These are phyloP conservation scores for Spodoptera litura DNA, from an alignment of 1,140 invertebrate species.

Conservation along the genomic window DNA sequence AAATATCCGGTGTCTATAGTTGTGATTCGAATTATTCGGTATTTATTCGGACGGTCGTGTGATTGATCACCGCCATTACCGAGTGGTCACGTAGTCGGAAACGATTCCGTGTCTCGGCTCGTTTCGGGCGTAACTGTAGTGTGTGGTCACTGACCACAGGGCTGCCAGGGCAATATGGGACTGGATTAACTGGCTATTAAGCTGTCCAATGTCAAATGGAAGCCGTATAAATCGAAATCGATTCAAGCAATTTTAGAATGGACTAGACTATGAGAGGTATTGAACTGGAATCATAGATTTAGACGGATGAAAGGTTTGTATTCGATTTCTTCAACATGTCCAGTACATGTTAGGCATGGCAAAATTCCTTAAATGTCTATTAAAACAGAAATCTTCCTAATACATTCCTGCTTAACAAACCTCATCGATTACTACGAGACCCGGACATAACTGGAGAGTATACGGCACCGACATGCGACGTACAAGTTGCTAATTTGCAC, in stretches of 20 bases:
- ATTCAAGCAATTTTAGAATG: too few relatives aligned
- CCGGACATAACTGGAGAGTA: too few relatives aligned
- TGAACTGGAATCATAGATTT: too few relatives aligned
- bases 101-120: constrained; percentile 45
- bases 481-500: neutral
- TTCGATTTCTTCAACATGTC: too few relatives aligned
- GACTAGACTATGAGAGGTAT: too few relatives aligned
- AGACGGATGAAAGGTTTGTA: too few relatives aligned
- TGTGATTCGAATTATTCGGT: constrained; percentile 22
- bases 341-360: too few relatives aligned
- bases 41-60: constrained; percentile 37
- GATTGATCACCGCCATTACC: constrained; percentile 64
- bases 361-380: too few relatives aligned
- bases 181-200: constrained; percentile 12
- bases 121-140: constrained; percentile 46
- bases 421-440: too few relatives aligned
- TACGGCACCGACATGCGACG: too few relatives aligned
- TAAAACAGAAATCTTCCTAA: too few relatives aligned
- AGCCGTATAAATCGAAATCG: neutral
- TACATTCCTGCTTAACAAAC: too few relatives aligned
- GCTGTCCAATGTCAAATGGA: neutral
- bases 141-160: constrained; percentile 44
- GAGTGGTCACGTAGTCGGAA: constrained; percentile 53
- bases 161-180: constrained; percentile 18
- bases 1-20: constrained; percentile 28